These are phyloP conservation scores for Cephus sareptanus DNA, from an alignment of 2,888 invertebrate species.

Conservation along the genomic window DNA sequence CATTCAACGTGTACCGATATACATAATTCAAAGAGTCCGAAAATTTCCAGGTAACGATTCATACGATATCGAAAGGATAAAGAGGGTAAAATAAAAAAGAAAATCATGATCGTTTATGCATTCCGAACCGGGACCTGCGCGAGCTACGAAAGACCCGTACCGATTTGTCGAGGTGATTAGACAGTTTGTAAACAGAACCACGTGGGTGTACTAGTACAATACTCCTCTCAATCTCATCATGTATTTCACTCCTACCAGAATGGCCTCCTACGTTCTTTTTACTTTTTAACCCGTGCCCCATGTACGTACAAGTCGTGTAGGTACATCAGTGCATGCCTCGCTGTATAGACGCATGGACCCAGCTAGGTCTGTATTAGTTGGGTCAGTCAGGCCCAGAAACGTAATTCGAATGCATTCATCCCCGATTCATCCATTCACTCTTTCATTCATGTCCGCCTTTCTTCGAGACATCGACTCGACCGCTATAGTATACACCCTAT, in stretches of 20 bases:
- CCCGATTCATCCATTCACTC: slow-evolving; percentile 41
- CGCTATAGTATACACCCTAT: neutral
- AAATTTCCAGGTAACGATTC: neutral
- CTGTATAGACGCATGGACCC: neutral
- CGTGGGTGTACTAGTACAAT: slow-evolving; percentile 50
- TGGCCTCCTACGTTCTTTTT: slow-evolving; percentile 21
- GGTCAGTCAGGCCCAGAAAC: slow-evolving; percentile 14
- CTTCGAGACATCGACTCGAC: slow-evolving; percentile 18
- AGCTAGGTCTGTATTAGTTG: slow-evolving; percentile 4
- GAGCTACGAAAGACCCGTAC: slow-evolving; percentile 6
- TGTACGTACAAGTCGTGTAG: neutral
- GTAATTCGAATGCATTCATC: slow-evolving; percentile 48
- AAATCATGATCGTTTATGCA: neutral
- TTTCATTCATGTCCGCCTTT: slow-evolving; percentile 43
- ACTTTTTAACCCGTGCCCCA: slow-evolving; percentile 14
- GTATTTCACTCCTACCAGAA: slow-evolving; percentile 19
- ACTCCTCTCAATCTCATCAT: slow-evolving; percentile 11
- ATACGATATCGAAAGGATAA: neutral
- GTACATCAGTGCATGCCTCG: neutral
- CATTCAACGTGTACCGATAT: neutral
- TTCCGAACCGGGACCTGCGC: neutral
- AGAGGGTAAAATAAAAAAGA: neutral
- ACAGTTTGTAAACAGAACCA: slow-evolving; percentile 58
- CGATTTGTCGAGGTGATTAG: slow-evolving; percentile 51
- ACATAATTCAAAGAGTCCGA: neutral